Conservation (phyloP, 2,113 vertebrate genomes). For the Marcusenius ussheri region DNA sequence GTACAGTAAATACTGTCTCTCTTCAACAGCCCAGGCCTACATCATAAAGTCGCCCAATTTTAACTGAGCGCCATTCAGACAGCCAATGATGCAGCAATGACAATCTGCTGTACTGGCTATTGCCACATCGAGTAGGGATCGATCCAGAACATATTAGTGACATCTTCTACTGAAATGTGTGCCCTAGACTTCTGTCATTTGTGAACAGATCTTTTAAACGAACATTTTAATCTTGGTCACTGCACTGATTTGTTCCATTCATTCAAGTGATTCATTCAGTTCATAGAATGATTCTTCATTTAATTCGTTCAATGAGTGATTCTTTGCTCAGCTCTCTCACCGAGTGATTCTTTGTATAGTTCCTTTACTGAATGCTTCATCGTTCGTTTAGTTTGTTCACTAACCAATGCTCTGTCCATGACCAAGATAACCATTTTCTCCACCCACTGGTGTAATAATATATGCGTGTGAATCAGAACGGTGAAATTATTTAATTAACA, state of each 20-base stretch:
- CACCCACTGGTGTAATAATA: neutral
- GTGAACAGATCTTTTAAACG: neutral
- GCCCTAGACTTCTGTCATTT: neutral
- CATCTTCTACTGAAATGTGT: neutral
- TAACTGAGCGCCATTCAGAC: neutral
- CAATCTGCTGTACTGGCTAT: neutral
- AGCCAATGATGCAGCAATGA: neutral
- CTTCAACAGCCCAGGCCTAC: neutral
- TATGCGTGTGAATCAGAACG: neutral
- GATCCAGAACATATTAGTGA: neutral
- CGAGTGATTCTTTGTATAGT: neutral
- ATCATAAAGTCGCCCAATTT: neutral
- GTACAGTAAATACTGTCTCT: neutral
- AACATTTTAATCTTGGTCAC: neutral
- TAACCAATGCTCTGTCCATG: neutral
- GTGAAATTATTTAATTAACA: neutral
- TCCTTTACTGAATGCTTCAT: neutral
- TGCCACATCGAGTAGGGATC: neutral
- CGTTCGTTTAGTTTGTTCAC: neutral
- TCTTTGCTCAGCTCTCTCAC: neutral
- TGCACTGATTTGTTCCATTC: neutral
- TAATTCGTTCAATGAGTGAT: neutral
- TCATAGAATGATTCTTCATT: neutral
- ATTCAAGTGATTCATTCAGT: neutral
- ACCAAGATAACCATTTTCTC: neutral